phyloP scores from a whole-genome alignment of 2,888 invertebrate species.

The Bembecia ichneumoniformis region DNA sequence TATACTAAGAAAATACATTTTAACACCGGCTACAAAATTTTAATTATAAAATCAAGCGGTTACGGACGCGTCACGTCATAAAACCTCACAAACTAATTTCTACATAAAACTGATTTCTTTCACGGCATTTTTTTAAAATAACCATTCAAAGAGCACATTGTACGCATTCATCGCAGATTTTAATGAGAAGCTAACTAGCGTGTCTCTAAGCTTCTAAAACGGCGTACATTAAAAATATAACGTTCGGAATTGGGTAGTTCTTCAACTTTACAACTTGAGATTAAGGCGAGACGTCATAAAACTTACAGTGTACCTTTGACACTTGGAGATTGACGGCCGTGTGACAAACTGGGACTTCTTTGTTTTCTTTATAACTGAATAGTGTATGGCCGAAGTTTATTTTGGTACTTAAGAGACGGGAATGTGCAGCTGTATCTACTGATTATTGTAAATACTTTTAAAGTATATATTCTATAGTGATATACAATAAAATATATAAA shows the following conservation, averaged over 20 bases:
- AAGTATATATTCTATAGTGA: too few species aligned
- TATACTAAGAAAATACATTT: too few species aligned
- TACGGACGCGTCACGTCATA: too few species aligned
- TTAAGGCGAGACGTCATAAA: constrained; percentile 30
- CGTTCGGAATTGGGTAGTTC: constrained; percentile 11
- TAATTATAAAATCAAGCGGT: too few species aligned
- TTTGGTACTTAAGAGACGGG: too few species aligned
- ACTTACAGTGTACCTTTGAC: constrained; percentile 19
- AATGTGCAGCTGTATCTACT: too few species aligned
- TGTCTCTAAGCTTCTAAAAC: constrained; percentile 7
- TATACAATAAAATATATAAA: too few species aligned
- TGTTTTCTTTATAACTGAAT: not conserved
- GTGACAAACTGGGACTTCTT: not conserved
- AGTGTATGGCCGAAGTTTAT: too few species aligned
- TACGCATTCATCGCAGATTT: constrained; percentile 15
- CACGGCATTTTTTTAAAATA: not conserved
- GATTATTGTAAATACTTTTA: too few species aligned
- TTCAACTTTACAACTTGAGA: constrained; percentile 17
- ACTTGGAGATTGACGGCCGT: constrained; percentile 5
- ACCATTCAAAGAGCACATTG: constrained; percentile 18
- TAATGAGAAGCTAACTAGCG: constrained; percentile 10
- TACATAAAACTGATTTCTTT: too few species aligned
- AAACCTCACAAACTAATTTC: too few species aligned
- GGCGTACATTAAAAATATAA: constrained; percentile 13
- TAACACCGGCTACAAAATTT: too few species aligned